Evolutionary conservation across 1,140 invertebrate species (phyloP).

Genomic region (Gonioctena quinquepunctata): DNA sequence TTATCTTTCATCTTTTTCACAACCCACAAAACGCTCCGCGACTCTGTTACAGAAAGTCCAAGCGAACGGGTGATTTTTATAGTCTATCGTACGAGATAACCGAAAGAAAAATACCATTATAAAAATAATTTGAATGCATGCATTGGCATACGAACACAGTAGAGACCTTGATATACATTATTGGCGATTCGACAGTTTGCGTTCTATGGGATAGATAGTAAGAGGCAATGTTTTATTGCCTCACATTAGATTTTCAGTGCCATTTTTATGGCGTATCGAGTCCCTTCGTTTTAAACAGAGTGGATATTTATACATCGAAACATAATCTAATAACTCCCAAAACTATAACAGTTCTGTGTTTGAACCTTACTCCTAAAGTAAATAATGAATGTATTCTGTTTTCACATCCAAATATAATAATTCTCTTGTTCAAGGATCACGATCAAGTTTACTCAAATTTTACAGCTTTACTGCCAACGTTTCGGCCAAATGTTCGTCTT

Average conservation of each 20-base stretch:
- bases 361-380: no score
- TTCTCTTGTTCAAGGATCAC: no score
- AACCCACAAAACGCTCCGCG: background rate
- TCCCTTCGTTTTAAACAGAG: constrained; percentile 27
- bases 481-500: no score
- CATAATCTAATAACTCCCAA: no score
- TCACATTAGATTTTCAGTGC: constrained; percentile 34
- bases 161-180: constrained; percentile 34
- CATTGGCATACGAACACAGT: constrained; percentile 21
- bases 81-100: constrained; percentile 21
- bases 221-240: constrained; percentile 34
- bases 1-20: background rate
- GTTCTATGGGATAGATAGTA: constrained; percentile 17
- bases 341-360: no score
- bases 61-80: constrained; percentile 4
- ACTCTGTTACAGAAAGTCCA: background rate
- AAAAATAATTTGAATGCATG: constrained; percentile 39
- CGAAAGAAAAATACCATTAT: constrained; percentile 23
- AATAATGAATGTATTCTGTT: no score
- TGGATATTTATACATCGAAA: no score
- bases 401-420: no score
- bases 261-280: constrained; percentile 25
- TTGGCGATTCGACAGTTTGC: constrained; percentile 18
- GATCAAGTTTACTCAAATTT: no score
- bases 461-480: no score